Percentiles rank a stretch among this genome's conserved stretches.
These are phyloP conservation scores for Columba guinea DNA, from an alignment of 2,797 vertebrate species.

Conservation along the genomic window DNA sequence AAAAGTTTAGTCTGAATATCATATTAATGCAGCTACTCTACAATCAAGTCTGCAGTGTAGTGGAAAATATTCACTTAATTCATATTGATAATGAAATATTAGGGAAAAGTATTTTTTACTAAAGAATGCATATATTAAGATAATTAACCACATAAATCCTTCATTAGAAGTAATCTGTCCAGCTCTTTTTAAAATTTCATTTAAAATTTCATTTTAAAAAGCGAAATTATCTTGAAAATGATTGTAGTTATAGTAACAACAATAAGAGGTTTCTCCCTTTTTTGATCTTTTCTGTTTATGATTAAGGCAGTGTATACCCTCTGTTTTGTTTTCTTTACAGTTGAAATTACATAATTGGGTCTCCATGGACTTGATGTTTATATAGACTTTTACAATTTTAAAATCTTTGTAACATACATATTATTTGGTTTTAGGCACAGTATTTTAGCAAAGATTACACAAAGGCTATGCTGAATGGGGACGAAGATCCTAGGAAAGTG, in stretches of 20 bases:
- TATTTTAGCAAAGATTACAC: constrained; percentile 13
- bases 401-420: not conserved
- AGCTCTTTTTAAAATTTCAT: not conserved
- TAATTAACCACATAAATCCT: not conserved
- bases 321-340: constrained; percentile 26
- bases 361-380: not conserved
- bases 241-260: not conserved
- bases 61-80: not conserved
- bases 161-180: not conserved
- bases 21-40: not conserved
- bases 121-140: not conserved
- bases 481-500: not conserved
- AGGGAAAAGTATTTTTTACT: not conserved
- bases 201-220: not conserved
- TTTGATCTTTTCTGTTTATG: not conserved
- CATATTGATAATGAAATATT: not conserved
- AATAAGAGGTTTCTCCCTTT: not conserved
- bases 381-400: not conserved
- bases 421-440: not conserved
- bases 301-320: not conserved
- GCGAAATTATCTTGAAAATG: not conserved
- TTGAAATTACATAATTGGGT: constrained; percentile 1
- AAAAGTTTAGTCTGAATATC: not conserved
- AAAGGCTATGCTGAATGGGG: not conserved
- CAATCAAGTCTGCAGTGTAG: not conserved